Evolutionary conservation across 2,797 vertebrate genomes (phyloP), one percentile per base, ranked within the genome.

Genomic region (Chrysocyon brachyurus): DNA sequence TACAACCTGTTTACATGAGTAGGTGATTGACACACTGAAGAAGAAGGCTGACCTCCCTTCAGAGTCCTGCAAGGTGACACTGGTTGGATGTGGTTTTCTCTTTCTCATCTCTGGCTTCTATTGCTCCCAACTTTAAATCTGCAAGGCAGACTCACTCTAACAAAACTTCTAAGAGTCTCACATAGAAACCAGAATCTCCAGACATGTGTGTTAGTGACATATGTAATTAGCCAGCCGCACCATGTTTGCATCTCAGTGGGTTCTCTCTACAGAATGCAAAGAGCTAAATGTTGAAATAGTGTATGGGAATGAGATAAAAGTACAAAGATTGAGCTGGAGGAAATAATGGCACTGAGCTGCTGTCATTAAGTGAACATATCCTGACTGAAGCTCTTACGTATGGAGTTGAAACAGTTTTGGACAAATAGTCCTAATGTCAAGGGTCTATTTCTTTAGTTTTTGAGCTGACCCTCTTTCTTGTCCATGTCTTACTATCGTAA

Each of bases 1-100:
- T 0, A 1, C 2, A 0, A 3, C 46, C 46, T 49, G 9, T 28
- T 61, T 79, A 24, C 19, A 36, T 3, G 11, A 24, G 1, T n/a
- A 6, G 14, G 21, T 11, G 19, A 54, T 15, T 12, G 52, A 17
- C 9, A 28, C 12, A 5, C 26, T 17, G 49, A 79, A 28, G 19
- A 7, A 4, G 3, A 17, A 79, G 52, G 24, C 1, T 28, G 14
- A 7, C 6, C 6, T 9, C 24, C 22, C 9, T 26, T 7, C 12
- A n/a, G 7, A 40, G 31, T 22, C 40, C 78, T 28, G 10, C 12
- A 4, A 6, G 31, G 26, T 11, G 49, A 79, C 49, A 8, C 0
- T 16, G 21, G 49, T 28, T n/a, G 40, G n/a, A 12, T 28, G 26
- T 0, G 12, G 2, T 68, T 36, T 31, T 56, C 61, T 28, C 46